Base-by-base conservation (phyloP, 2,797 vertebrate species). In the Periparus ater region DNA sequence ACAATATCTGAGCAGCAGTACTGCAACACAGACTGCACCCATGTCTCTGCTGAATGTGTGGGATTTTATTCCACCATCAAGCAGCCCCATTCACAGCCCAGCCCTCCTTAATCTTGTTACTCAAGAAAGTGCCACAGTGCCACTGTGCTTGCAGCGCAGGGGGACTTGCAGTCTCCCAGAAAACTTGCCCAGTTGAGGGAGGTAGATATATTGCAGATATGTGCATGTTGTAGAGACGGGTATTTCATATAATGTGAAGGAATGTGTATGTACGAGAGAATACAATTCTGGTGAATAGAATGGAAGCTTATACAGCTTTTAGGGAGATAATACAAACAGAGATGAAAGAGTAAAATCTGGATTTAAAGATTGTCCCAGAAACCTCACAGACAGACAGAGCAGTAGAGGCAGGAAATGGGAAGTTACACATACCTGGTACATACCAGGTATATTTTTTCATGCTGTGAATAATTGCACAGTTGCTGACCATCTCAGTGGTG, bases 71-170 rank as follows among this genome's bases (percentile, higher is more conserved):
- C 32, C 22, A 85, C 16, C 5, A 36, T 13, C 25, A 55, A 70
- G 29, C 2, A 8, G 34, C 5, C 4, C 2, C 0, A 12, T n/a
- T 83, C 38, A 85, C 36, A 89, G 34, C 17, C 13, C 3, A 2
- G 38, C 5, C 34, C 42, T 66, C 62, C n/a, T 86, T 61, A 32
- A 7, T 48, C 11, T 40, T 76, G 15, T 38, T 61, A 42, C 42
- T 68, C 22, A 70, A 57, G 26, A 75, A 27, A 78, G 29, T 36
- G 36, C 67, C 20, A 63, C 6, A 5, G 5, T 60, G 32, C 29
- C 61, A 32, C 44, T 85, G 38, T 29, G 45, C 14, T 74, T 55
- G 27, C 25, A 48, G 32, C 38, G 53, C 5, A 45, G 3, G 3
- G 7, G 7, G 9, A 89, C 23, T 42, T 73, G 32, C 20, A 58